Evolutionary conservation across 2,888 invertebrate genomes (phyloP), one percentile per base, ranked within the genome.

Genomic region (Bedellia somnulentella): DNA sequence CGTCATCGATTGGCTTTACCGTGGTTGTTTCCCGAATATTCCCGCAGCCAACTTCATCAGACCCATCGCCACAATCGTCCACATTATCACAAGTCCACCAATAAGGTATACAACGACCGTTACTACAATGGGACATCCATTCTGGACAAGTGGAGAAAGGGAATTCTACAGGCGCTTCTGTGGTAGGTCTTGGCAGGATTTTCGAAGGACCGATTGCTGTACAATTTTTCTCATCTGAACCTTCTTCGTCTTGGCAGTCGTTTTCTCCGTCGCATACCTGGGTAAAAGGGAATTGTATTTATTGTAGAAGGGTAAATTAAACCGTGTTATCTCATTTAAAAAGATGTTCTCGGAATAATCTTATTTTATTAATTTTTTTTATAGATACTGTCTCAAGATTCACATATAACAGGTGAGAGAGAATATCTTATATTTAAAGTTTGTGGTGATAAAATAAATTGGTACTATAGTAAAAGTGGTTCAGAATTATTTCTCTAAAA

Each of bases 81-180:
- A 86, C 83, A 1, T 62, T 80, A 46, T 90, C 90, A 47, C 90
- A 90, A 38, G 86, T 82, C 90, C 88, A 88, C 85, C 87, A 87
- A 38, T 83, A 81, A 0, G 88, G 88, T 26, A 89, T 75, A 46
- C 88, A 89, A 51, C 82, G 83, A 12, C 62, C 78, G 42, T 85
- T 86, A 11, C 73, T 61, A 45, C 90, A 90, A 41, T 78, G 80
- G 49, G 87, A 89, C 88, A 88, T 89, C 86, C 87, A 89, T 38
- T 85, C 83, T 27, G 81, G 78, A 44, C 89, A 89, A 0, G 78
- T 61, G 4, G 47, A 47, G 37, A 45, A 37, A 31, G 57, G 46
- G 56, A 63, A 63, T 27, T 43, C 46, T 1, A 40, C 28, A 0
- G 49, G 44, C 6, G 37, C 37, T 2, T 45, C 42, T 3, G 39